These are phyloP conservation scores for Gymnocypris eckloni DNA, from an alignment of 2,797 vertebrate species.

Conservation along the genomic window DNA sequence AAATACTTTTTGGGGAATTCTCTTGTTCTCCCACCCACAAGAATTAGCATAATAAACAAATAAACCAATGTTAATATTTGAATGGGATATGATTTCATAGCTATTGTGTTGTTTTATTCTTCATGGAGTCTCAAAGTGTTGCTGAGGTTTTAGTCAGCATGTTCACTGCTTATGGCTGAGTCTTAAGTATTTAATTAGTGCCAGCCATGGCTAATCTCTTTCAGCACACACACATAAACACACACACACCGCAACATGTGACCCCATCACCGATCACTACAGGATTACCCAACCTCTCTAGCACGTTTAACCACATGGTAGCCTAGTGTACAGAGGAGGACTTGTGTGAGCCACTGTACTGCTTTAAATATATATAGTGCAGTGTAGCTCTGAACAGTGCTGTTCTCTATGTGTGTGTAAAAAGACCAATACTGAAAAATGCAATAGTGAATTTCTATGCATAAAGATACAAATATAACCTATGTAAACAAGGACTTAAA, in stretches of 20 bases:
- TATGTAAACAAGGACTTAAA: background rate
- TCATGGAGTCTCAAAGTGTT: slow-evolving; percentile 15
- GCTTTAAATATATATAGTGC: slow-evolving; percentile 8
- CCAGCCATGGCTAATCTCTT: slow-evolving; percentile 63
- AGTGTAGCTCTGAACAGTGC: background rate
- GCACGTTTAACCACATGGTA: slow-evolving; percentile 6
- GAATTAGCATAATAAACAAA: background rate
- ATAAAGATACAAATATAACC: background rate
- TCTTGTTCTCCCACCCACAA: background rate
- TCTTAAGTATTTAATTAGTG: slow-evolving; percentile 68
- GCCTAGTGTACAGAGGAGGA: slow-evolving; percentile 42
- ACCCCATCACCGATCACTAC: slow-evolving; percentile 51
- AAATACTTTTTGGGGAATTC: background rate
- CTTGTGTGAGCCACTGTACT: slow-evolving; percentile 28
- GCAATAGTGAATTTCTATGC: background rate
- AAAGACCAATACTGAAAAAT: background rate
- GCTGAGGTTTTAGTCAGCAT: slow-evolving; percentile 55
- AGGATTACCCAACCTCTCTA: slow-evolving; percentile 58
- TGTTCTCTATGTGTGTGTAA: background rate
- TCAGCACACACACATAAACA: slow-evolving; percentile 46
- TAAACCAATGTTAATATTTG: slow-evolving; percentile 7
- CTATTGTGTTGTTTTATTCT: background rate
- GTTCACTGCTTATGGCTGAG: slow-evolving; percentile 62
- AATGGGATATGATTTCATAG: background rate
- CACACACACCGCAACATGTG: slow-evolving; percentile 59